Conservation (phyloP, 2,113 vertebrate species). For the Salvelinus sp. region DNA sequence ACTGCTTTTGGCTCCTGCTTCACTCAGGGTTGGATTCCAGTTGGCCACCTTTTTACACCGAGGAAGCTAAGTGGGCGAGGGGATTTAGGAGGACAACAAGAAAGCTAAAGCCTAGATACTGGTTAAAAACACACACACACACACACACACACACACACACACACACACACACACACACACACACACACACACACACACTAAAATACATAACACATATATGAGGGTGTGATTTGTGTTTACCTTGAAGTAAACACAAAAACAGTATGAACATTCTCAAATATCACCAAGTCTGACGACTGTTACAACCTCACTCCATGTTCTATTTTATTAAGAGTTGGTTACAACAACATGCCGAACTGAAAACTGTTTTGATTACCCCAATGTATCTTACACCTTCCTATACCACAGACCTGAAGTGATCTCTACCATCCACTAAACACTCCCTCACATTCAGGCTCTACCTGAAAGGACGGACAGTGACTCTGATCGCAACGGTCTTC, state of each 20-base stretch:
- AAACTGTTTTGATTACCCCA: not conserved
- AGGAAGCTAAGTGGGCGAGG: not conserved
- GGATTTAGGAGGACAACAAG: not conserved
- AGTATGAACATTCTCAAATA: no score
- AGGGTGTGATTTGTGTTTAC: no score
- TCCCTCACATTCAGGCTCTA: not conserved
- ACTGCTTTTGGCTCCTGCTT: not conserved
- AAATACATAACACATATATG: not conserved
- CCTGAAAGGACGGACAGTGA: constrained; percentile 6
- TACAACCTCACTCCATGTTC: no score
- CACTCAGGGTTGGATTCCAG: not conserved
- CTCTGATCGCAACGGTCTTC: not conserved
- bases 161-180: not conserved
- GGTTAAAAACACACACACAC: not conserved
- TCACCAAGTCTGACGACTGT: no score
- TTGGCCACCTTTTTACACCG: constrained; percentile 1
- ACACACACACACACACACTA: constrained; percentile 6
- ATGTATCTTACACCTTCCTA: not conserved
- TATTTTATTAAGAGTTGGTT: no score
- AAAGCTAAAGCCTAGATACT: constrained; percentile 6
- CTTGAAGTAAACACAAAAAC: no score
- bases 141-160: constrained; percentile 9
- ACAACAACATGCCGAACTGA: no score
- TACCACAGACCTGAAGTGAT: not conserved
- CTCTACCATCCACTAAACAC: not conserved